Evolutionary conservation across 2,113 vertebrate species (phyloP), one percentile per base, ranked within the genome.

Genomic region (Tauraco erythrolophus): DNA sequence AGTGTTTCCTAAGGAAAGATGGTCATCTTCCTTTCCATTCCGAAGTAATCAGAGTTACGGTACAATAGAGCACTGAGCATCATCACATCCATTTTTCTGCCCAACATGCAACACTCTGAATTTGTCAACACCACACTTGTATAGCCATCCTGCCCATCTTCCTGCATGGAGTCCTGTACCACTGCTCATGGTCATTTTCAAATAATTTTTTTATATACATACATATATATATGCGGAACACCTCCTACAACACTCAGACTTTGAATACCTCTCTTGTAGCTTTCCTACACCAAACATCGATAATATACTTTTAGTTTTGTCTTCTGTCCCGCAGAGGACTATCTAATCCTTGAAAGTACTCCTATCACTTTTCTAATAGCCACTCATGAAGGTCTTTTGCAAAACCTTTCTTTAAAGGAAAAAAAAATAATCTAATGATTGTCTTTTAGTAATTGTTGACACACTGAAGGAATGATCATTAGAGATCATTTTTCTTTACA

Each of bases 381-480:
- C 50, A 22, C 14, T 85, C 48, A 28, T 86, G 35, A 92, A 92
- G 37, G 61, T 39, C 50, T 88, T 93, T 84, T 61, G 51, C 10
- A 86, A 94, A 94, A 88, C 64, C 41, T 46, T 70, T n/a, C 45
- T 69, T 76, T 76, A 57, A 76, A 76, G 19, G 35, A 4, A 1
- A 14, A 31, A 76, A 72, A 71, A 46, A 46, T 28, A 54, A 25
- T 37, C 9, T 56, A 74, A 66, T 50, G 1, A 86, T 45, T 81
- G 2, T 43, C 71, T 88, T 94, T 86, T 75, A 92, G 48, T 84
- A 71, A 86, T 96, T 97, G 92, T 94, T 96, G 92, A 95, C 88
- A 78, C 92, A 85, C 76, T 86, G 72, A 71, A 92, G 64, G 14
- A 91, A 95, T 94, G 77, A 68, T 24, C 82, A 78, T 92, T 75